Percentiles rank a stretch among this genome's conserved stretches.
Conservation (phyloP, 2,113 vertebrate species). For the Nothocercus julius region DNA sequence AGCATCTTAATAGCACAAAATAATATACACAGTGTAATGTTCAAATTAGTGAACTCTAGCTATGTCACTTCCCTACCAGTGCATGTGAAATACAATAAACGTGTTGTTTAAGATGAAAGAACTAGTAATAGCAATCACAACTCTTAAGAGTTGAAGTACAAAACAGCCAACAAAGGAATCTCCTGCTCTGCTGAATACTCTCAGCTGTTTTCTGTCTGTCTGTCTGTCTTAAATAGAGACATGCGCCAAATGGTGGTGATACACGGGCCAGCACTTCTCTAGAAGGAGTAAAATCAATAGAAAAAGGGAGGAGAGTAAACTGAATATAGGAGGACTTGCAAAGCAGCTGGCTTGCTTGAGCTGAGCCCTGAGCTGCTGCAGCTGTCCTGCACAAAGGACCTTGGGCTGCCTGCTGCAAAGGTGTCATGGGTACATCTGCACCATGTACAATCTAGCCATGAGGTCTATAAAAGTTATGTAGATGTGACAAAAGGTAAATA, state of each 20-base stretch:
- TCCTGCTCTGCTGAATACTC: not conserved
- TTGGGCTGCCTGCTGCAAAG: not conserved
- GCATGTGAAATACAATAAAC: not conserved
- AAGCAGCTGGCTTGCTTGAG: too few species aligned
- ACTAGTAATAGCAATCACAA: not conserved
- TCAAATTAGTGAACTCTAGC: not conserved
- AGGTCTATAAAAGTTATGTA: not conserved
- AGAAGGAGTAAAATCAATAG: not conserved
- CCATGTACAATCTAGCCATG: too few species aligned
- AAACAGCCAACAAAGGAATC: not conserved
- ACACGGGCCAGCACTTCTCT: not conserved
- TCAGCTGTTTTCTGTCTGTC: not conserved
- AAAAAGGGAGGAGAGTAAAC: not conserved
- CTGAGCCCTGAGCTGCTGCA: too few species aligned
- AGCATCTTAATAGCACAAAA: not conserved
- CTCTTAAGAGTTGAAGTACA: too few species aligned
- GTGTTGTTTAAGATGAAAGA: not conserved
- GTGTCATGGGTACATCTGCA: fast-evolving
- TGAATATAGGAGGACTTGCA: not conserved
- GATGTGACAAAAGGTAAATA: not conserved
- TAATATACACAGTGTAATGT: not conserved
- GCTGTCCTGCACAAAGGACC: too few species aligned
- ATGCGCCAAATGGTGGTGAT: not conserved
- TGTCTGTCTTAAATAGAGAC: not conserved
- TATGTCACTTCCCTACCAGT: not conserved